These are phyloP conservation scores for Andrena dorsata DNA, from an alignment of 2,888 invertebrate species.

Conservation along the genomic window DNA sequence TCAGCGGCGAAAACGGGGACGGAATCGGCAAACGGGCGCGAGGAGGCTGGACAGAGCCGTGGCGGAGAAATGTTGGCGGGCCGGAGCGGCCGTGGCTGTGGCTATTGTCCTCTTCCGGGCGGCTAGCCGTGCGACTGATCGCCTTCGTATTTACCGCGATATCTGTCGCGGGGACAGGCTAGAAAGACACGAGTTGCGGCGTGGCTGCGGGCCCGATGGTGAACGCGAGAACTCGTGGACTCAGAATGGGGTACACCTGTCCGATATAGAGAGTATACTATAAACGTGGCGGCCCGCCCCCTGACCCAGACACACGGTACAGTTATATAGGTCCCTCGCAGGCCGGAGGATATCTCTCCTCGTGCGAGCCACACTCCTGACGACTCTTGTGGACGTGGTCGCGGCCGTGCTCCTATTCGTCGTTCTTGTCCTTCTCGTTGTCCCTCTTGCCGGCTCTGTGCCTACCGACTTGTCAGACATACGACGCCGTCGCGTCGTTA, in stretches of 20 bases:
- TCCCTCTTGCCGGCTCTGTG: slow-evolving; percentile 37
- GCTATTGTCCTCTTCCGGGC: slow-evolving; percentile 8
- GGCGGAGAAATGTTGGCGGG: slow-evolving; percentile 12
- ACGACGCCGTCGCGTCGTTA: slow-evolving; percentile 30
- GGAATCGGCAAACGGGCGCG: slow-evolving; percentile 49
- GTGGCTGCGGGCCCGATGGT: slow-evolving; percentile 65
- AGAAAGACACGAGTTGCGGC: slow-evolving; percentile 64
- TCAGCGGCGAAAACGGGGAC: slow-evolving; percentile 58
- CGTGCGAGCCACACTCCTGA: slow-evolving; percentile 67
- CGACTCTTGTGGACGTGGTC: slow-evolving; percentile 52
- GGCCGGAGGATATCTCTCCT: slow-evolving; percentile 70
- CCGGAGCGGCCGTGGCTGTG: slow-evolving; percentile 6
- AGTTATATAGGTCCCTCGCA: slow-evolving; percentile 86
- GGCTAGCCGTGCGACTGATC: slow-evolving; percentile 61
- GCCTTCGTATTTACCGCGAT: slow-evolving; percentile 55
- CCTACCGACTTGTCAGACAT: slow-evolving; percentile 38
- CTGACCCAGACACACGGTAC: slow-evolving; percentile 87
- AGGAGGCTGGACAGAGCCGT: slow-evolving; percentile 28
- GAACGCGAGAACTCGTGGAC: slow-evolving; percentile 82
- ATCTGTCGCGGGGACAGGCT: slow-evolving; percentile 58
- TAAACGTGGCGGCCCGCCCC: slow-evolving; percentile 86
- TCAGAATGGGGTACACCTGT: slow-evolving; percentile 86
- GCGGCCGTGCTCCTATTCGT: slow-evolving; percentile 56
- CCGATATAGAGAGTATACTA: slow-evolving; percentile 84
- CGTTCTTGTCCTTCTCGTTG: slow-evolving; percentile 49